A percentile compares a stretch with the other conserved stretches of the same genome.
phyloP scores from a whole-genome alignment of 2,113 vertebrate species.

The Eidolon helvum region DNA sequence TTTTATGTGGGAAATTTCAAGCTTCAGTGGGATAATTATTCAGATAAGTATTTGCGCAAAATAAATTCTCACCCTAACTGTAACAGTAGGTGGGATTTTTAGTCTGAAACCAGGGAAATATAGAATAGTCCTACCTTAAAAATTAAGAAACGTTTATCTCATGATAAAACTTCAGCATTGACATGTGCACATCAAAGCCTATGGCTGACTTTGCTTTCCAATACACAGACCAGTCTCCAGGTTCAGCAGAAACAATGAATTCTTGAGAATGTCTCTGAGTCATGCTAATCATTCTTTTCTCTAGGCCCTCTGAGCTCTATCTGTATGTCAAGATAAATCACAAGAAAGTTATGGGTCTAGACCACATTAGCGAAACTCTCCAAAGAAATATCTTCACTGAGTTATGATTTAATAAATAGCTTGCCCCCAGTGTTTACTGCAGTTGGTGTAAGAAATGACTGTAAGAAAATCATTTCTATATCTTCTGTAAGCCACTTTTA shows the following conservation, averaged over 20 bases:
- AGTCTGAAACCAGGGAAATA: neutral
- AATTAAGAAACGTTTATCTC: neutral
- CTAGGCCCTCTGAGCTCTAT: neutral
- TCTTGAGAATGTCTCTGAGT: neutral
- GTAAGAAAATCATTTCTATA: conserved; percentile 8
- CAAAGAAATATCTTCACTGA: conserved; percentile 35
- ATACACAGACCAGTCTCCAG: neutral
- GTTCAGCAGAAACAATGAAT: neutral
- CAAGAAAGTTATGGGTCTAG: conserved; percentile 18
- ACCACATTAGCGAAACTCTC: conserved; percentile 46
- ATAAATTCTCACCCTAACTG: neutral
- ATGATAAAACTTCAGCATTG: neutral
- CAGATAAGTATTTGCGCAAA: neutral
- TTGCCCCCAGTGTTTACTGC: conserved; percentile 5
- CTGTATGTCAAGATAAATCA: conserved; percentile 38
- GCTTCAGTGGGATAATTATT: neutral
- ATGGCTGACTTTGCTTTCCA: neutral
- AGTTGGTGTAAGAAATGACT: neutral
- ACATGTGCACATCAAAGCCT: neutral
- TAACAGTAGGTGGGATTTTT: neutral
- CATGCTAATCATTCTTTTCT: neutral
- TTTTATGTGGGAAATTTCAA: neutral
- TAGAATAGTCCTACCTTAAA: neutral
- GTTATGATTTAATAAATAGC: conserved; percentile 56
- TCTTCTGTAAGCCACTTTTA: neutral